phyloP scores from a whole-genome alignment of 2,888 invertebrate genomes.

The Allophyes oxyacanthae region DNA sequence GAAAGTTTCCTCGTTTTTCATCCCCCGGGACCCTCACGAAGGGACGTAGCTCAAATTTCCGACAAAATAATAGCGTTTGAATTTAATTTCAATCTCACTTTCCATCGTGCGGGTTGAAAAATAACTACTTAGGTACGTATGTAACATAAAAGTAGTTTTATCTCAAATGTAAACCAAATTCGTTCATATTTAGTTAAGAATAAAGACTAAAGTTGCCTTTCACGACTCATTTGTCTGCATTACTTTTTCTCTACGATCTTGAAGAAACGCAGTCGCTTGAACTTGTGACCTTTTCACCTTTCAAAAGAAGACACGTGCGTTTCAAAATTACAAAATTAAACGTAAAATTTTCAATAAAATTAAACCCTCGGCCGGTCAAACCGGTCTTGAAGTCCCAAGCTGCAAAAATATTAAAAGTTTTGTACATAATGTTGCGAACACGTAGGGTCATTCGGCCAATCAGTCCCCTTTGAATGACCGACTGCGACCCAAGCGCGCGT shows the following conservation, averaged over 20 bases:
- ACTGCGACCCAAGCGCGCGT: slow-evolving; percentile 81
- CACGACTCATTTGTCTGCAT: slow-evolving; percentile 25
- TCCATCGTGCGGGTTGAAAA: slow-evolving; percentile 51
- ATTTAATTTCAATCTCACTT: slow-evolving; percentile 75
- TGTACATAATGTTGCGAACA: slow-evolving; percentile 81
- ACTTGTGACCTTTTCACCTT: slow-evolving; percentile 80
- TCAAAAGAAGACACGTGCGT: slow-evolving; percentile 80
- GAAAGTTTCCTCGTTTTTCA: slow-evolving; percentile 86
- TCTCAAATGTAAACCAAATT: slow-evolving; percentile 5
- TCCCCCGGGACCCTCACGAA: slow-evolving; percentile 71
- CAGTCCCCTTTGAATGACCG: slow-evolving; percentile 78
- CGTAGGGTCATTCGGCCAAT: slow-evolving; percentile 78
- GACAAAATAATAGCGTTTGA: slow-evolving; percentile 76
- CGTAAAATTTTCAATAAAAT: slow-evolving; percentile 85
- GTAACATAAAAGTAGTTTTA: slow-evolving; percentile 22
- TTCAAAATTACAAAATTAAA: slow-evolving; percentile 84
- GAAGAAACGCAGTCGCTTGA: slow-evolving; percentile 66
- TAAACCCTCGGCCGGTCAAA: slow-evolving; percentile 64
- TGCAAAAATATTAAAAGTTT: slow-evolving; percentile 84
- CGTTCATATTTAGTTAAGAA: slow-evolving; percentile 14
- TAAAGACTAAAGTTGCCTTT: slow-evolving; percentile 32
- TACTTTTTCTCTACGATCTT: slow-evolving; percentile 49
- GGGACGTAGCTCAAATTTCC: slow-evolving; percentile 80
- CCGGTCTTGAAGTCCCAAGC: slow-evolving; percentile 79
- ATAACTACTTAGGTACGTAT: slow-evolving; percentile 25